Base-by-base conservation (phyloP, 2,113 vertebrate genomes). In the Ameiurus melas region DNA sequence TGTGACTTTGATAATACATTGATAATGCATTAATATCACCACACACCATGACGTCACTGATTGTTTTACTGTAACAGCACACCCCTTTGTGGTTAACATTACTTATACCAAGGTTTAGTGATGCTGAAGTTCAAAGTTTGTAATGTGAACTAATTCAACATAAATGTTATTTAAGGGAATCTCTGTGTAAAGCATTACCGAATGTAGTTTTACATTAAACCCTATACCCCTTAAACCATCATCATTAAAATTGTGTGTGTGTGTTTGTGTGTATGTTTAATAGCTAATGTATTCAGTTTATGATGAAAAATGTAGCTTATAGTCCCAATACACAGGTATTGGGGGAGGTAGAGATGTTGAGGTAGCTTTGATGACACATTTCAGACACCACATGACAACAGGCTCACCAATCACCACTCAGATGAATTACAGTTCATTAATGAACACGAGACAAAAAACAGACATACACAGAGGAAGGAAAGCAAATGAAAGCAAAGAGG, bases 401-500 rank as follows among this genome's bases (percentile, higher is more conserved):
- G 7, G 57, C 43, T 53, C 60, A 80, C 27, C 71, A 78, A 36
- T 39, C 43, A 79, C 25, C 66, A 70, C 83, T 68, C 78, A 71
- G 83, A 85, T 87, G 64, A 83, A 88, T 86, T 66, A 87, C 87
- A 86, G 43, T 86, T 80, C 73, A 43, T 47, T 71, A 75, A 89
- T 87, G 79, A 87, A 81, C 84, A 55, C 62, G 6, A 77, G 75
- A 90, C 60, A 43, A 73, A 47, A 78, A 75, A 62, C 86, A 93
- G 89, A 93, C 89, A 73, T n/a, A 47, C 39, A 75, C 36, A 85
- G 33, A 78, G 88, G 73, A 85, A 87, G 47, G n/a, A 88, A 93
- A 93, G 90, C 78, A 92, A 94, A 93, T 93, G 92, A 92, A 84
- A 89, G 86, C 62, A 91, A 95, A 93, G 90, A 93, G 94, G 93